Conservation (phyloP, 2,797 vertebrate genomes). For the Notolepis coatsorum region DNA sequence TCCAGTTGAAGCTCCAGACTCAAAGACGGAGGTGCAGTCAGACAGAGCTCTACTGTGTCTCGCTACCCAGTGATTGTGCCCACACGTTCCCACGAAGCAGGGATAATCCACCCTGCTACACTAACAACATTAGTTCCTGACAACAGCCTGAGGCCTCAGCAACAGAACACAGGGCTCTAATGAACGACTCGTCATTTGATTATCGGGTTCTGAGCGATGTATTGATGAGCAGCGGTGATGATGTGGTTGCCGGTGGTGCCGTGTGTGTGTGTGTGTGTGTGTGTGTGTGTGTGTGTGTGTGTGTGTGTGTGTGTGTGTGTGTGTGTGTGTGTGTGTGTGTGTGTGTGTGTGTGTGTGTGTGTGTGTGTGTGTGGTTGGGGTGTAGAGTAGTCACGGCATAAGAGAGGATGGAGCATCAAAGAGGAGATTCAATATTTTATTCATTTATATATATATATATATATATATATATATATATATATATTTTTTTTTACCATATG, state of each 20-base stretch:
- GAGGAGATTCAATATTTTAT: neutral
- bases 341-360: too few relatives aligned
- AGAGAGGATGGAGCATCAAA: too few relatives aligned
- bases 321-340: too few relatives aligned
- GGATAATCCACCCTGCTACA: neutral
- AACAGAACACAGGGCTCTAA: neutral
- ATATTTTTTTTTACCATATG: neutral
- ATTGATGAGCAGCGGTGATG: slow-evolving; percentile 33
- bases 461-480: neutral
- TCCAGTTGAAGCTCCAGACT: neutral
- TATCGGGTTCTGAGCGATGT: slow-evolving; percentile 1
- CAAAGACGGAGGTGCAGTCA: too few relatives aligned
- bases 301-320: neutral
- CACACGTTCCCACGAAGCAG: too few relatives aligned
- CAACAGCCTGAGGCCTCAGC: neutral
- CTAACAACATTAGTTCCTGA: neutral
- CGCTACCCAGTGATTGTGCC: too few relatives aligned
- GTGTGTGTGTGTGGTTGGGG: too few relatives aligned
- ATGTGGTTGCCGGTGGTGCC: slow-evolving; percentile 3
- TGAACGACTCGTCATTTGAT: neutral
- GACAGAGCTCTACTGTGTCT: too few relatives aligned
- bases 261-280: slow-evolving; percentile 6
- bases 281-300: neutral
- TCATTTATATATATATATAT: neutral
- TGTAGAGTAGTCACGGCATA: too few relatives aligned